These are phyloP conservation scores for Phylloscopus trochiloides DNA, from an alignment of 2,113 vertebrate species.

Conservation along the genomic window DNA sequence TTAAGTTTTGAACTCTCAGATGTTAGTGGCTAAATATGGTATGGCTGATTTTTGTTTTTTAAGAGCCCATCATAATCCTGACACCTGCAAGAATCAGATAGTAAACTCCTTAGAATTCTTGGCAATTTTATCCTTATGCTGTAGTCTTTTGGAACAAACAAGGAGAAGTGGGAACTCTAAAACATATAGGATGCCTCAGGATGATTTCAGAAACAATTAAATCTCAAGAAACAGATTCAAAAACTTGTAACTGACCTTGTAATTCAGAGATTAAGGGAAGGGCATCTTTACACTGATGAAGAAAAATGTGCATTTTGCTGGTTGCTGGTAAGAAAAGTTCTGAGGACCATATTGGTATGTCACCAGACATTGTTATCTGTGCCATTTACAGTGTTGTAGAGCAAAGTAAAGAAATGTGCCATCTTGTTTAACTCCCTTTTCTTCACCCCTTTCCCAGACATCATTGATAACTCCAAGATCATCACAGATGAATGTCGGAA, in stretches of 20 bases:
- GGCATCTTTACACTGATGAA: background rate
- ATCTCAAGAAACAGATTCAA: background rate
- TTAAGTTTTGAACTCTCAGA: background rate
- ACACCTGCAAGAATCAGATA: background rate
- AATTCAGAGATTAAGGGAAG: background rate
- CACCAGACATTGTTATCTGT: background rate
- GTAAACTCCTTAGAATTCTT: background rate
- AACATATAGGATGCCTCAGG: background rate
- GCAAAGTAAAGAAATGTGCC: background rate
- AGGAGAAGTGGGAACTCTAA: background rate
- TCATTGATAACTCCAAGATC: slow-evolving; percentile 93
- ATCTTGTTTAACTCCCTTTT: background rate
- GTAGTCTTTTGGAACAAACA: background rate
- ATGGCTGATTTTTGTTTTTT: background rate
- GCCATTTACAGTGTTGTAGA: background rate
- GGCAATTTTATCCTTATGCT: background rate
- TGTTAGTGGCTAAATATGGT: background rate
- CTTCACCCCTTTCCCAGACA: slow-evolving; percentile 73
- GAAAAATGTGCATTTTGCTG: background rate
- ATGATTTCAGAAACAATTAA: background rate
- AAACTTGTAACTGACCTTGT: background rate
- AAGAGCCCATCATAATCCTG: background rate
- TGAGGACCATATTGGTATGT: background rate
- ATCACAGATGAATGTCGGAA: slow-evolving; percentile 90
- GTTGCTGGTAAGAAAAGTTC: background rate